Percentiles rank a stretch among this genome's conserved stretches.
Conservation (phyloP, 2,113 vertebrate genomes). For the Albula glossodonta region DNA sequence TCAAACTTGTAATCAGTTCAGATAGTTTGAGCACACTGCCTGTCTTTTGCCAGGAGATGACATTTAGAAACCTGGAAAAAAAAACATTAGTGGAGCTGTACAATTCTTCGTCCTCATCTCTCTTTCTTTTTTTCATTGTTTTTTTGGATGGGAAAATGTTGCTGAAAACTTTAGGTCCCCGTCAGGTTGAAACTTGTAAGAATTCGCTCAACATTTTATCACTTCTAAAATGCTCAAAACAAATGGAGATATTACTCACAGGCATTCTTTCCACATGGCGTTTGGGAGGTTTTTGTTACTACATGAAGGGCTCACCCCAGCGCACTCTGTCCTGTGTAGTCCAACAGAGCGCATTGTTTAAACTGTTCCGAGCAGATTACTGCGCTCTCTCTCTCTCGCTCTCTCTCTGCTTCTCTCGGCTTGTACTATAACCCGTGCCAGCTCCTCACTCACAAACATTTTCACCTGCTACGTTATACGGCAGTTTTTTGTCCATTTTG, state of each 20-base stretch:
- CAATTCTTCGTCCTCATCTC: conserved; percentile 32
- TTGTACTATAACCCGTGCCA: no score
- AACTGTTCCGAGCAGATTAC: neutral
- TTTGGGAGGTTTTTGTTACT: conserved; percentile 24
- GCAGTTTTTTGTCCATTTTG: neutral
- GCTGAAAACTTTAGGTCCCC: conserved; percentile 38
- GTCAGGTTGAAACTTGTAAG: conserved; percentile 49
- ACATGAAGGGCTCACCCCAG: neutral
- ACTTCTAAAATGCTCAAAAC: conserved; percentile 47
- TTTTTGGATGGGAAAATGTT: conserved; percentile 51
- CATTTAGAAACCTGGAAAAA: conserved; percentile 3
- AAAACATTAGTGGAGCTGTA: conserved; percentile 52
- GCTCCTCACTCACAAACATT: neutral
- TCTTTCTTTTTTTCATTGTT: neutral
- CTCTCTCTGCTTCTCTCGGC: no score
- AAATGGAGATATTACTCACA: conserved; percentile 54
- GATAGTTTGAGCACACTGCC: no score
- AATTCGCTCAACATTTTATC: conserved; percentile 43
- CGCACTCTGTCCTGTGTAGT: neutral
- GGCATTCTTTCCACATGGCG: conserved; percentile 24
- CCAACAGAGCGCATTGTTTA: conserved; percentile 29
- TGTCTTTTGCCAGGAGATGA: no score
- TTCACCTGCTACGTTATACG: no score
- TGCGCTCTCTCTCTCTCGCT: neutral
- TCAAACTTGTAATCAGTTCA: no score